Base-by-base conservation (phyloP, 2,888 invertebrate species). In the Drosophila diplacantha region DNA sequence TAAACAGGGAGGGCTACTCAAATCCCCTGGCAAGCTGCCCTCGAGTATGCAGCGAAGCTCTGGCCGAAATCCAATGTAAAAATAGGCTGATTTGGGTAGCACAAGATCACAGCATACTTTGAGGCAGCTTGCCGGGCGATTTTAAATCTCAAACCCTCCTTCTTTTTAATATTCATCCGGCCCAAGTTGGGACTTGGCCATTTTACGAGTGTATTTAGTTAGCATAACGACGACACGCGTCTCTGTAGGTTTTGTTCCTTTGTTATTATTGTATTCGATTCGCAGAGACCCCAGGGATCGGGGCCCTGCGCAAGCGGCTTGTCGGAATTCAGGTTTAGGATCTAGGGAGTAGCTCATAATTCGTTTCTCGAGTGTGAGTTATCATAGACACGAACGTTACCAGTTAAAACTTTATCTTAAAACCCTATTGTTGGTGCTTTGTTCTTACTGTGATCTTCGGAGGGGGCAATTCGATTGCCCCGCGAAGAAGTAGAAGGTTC, bases 381-480 rank as follows among this genome's bases (percentile, higher is more conserved):
- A 47, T 57, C 20, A 58, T 60, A 71, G 57, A 68, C 56, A 71
- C 67, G 50, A 58, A 66, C 16, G 58, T 56, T 64, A 74, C 66
- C 58, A 65, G 61, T 68, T 66, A 66, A 77, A 78, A 69, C 62
- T 46, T 61, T 55, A 61, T 73, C 83, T 83, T 83, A 84, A 62
- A 74, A 64, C 69, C 75, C 74, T 85, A 85, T 82, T 83, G 82
- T 86, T 85, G 85, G 85, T 85, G 85, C 85, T 86, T 86, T 81
- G 81, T 76, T 86, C 85, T 85, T 85, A 85, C 85, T 81, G 79
- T 85, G 85, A 81, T 76, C 63, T 46, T 20, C 44, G 31, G 14
- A 0, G 55, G 44, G 77, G 82, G 75, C 81, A 85, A 80, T 78
- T 75, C 60, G 52, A 73, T 78, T 84, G 80, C 82, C 81, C 77